A percentile compares a stretch with the other conserved stretches of the same genome.
Evolutionary conservation across 2,113 vertebrate species (phyloP).

Genomic region (Oophaga pumilio): DNA sequence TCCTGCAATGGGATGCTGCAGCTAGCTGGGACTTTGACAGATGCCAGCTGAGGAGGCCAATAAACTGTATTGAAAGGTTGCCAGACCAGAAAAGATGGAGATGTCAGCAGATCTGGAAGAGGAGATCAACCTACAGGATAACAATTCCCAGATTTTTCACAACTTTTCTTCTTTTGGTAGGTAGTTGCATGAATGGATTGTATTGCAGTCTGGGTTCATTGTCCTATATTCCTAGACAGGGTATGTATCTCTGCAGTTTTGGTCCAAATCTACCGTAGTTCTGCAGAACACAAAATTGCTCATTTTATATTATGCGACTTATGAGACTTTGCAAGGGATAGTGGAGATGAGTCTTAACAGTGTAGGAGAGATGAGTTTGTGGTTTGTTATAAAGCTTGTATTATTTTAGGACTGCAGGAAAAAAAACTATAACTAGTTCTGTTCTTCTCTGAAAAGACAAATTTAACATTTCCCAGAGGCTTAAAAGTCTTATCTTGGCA

Average conservation of each 20-base stretch:
- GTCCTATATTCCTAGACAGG: not conserved
- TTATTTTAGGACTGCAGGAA: not conserved
- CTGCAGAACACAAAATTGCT: not conserved
- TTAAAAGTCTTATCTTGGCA: no score
- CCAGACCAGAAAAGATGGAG: conserved; percentile 50
- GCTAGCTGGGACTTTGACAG: not conserved
- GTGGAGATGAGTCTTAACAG: not conserved
- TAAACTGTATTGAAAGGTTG: not conserved
- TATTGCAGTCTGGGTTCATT: not conserved
- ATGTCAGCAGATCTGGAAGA: conserved; percentile 45
- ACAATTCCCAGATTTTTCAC: conserved; percentile 43
- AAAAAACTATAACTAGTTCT: no score
- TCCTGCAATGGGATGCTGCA: conserved; percentile 5
- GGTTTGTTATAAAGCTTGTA: no score
- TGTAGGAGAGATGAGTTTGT: no score
- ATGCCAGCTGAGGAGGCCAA: not conserved
- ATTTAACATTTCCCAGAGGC: no score
- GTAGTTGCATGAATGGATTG: conserved; percentile 23
- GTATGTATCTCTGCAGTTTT: not conserved
- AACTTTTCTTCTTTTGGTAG: conserved; percentile 58
- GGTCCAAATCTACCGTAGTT: not conserved
- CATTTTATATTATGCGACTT: not conserved
- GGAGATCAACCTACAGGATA: conserved; percentile 8
- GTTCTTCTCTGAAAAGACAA: no score
- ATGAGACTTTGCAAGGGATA: not conserved